Base-by-base conservation (phyloP, 2,797 vertebrate species). In the Centroberyx gerrardi region DNA sequence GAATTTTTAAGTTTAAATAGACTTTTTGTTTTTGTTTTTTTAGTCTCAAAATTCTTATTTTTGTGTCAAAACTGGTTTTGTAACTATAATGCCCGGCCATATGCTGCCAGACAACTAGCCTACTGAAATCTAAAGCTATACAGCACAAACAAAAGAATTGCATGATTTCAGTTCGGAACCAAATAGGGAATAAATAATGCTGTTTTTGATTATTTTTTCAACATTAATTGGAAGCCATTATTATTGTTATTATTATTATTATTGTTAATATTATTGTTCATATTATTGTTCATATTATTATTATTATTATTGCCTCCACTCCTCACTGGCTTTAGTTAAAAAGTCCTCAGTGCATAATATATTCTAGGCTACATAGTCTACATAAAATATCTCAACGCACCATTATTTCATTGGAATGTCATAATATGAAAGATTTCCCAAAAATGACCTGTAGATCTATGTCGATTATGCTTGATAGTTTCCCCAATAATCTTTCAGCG, bases 381-480 rank as follows among this genome's bases (percentile, higher is more conserved):
- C 5, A 29, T 55, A 13, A 29, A 13, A 29, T 15, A 12, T 13
- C 27, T 7, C 9, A 18, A 17, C 5, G 48, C 48, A 18, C 6
- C 8, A 55, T 55, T 29, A 33, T 33, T 58, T 58, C 13, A 33
- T 33, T 17, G 14, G 13, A 33, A 17, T n/a, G 29, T 1, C 8
- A 69, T 14, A 62, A 59, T 46, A 54, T 73, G 18, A 76, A 55
- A 54, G 0, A 70, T 29, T 51, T 48, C 15, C 9, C 48, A 6
- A 33, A 33, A 36, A 33, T 60, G 22, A 72, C 42, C 71, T 69
- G 36, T 59, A 22, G 33, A 63, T 81, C n/a, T 75, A 56, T 76
- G 31, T 75, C 55, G 38, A 54, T 79, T 61, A 61, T 55, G 27
- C 53, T 76, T 81, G 77, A 73, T 71, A 61, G 61, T 49, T 56